Base-by-base conservation (phyloP, 2,113 vertebrate genomes). In the Choloepus hoffmanni region DNA sequence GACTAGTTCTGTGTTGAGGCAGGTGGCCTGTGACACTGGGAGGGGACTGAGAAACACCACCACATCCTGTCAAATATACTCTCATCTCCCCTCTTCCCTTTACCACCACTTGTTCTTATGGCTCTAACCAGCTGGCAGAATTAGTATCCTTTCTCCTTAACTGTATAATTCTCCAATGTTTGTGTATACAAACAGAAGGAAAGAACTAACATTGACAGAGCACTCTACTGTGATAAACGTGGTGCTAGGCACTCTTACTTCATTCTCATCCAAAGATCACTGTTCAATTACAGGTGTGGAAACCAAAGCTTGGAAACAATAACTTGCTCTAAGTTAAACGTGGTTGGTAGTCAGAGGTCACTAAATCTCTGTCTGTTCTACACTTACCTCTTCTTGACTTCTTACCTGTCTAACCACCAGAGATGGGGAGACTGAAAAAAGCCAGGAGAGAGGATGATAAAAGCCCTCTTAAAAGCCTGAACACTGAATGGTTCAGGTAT, bases 1-100 rank as follows among this genome's bases (percentile, higher is more conserved):
- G 40, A 82, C 67, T 63, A 94, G 73, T 88, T 95, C 73, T 63
- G 26, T 94, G 78, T 48, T 86, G 55, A 95, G 60, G 74, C 65
- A 95, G 73, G 77, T 58, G 74, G 82, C 78, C 43, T 73, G 72
- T 79, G 91, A 91, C 40, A 89, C 91, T 76, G 83, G 18, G 53
- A 78, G 63, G 36, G 15, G 72, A 53, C 67, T 28, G 45, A 94
- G 60, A 48, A 88, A 82, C 23, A 92, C 24, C 12, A 93, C 40
- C 11, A 88, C n/a, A 83, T 40, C 23, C 72, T 78, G 65, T 40
- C n/a, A 70, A 43, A 68, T 19, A 86, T 26, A 88, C 12, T 87
- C 36, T 84, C 28, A 62, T 55, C 33, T 86, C 15, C 4, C 58
- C 28, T 62, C 19, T 85, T 65, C 26, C 94, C n/a, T 81, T 60